phyloP scores from a whole-genome alignment of 2,888 invertebrate species.

The Phyto melanocephala region DNA sequence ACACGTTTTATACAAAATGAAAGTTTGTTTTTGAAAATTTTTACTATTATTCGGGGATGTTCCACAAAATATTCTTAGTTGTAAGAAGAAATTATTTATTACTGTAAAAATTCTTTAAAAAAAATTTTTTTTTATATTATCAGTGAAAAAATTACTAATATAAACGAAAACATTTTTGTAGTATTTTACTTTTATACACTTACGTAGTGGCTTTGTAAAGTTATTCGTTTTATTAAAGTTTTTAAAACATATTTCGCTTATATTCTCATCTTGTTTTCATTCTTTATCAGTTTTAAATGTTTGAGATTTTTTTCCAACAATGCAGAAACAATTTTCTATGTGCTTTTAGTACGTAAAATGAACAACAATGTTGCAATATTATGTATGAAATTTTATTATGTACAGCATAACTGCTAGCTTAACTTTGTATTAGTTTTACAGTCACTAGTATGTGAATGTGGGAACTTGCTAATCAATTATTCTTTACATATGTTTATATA shows the following conservation, averaged over 20 bases:
- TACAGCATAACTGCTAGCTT: background rate
- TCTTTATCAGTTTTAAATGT: background rate
- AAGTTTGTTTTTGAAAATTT: too few species aligned
- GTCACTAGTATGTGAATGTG: too few species aligned
- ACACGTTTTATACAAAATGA: too few species aligned
- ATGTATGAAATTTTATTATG: background rate
- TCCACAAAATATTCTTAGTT: too few species aligned
- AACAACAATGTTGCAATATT: background rate
- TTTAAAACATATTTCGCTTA: background rate
- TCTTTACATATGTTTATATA: too few species aligned
- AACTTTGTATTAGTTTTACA: background rate
- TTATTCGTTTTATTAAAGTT: background rate
- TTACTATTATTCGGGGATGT: too few species aligned
- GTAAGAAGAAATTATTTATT: too few species aligned
- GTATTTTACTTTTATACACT: too few species aligned
- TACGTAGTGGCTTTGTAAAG: background rate
- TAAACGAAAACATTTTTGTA: too few species aligned
- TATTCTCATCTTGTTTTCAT: background rate
- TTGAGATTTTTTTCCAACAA: background rate
- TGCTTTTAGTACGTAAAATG: background rate
- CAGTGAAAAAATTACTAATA: too few species aligned
- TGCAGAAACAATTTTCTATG: background rate
- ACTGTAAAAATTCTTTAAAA: too few species aligned
- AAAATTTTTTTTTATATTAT: too few species aligned
- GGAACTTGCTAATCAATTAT: background rate